phyloP scores from a whole-genome alignment of 2,797 vertebrate species.

The Chrysocyon brachyurus region DNA sequence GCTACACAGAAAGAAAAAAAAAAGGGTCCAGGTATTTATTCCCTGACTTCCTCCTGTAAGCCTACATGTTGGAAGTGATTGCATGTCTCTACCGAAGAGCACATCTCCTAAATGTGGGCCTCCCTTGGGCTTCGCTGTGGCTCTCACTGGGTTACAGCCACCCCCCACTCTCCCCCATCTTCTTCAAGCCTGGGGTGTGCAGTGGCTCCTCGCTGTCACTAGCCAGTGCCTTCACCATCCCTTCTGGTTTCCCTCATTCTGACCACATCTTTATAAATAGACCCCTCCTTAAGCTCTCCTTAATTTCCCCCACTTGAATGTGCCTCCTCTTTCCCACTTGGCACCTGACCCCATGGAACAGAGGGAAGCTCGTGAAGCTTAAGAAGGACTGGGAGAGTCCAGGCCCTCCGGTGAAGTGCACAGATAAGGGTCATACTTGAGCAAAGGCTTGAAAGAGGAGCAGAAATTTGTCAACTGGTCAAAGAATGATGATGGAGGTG shows the following conservation, averaged over 20 bases:
- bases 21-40: neutral
- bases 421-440: neutral
- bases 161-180: neutral
- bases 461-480: neutral
- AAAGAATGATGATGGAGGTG: neutral
- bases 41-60: neutral
- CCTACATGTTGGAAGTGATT: neutral
- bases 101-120: fast-evolving
- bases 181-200: neutral
- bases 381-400: neutral
- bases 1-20: neutral
- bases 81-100: neutral
- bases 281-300: neutral
- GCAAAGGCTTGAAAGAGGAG: neutral
- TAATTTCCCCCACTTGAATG: neutral
- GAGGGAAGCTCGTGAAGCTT: neutral
- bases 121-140: neutral
- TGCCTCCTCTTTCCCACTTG: neutral
- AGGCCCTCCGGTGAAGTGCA: neutral
- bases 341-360: neutral
- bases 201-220: neutral
- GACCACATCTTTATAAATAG: neutral
- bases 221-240: neutral
- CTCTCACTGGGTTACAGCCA: neutral
- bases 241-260: neutral